Evolutionary conservation across 2,113 vertebrate species (phyloP).

Genomic region (Pimephales promelas): DNA sequence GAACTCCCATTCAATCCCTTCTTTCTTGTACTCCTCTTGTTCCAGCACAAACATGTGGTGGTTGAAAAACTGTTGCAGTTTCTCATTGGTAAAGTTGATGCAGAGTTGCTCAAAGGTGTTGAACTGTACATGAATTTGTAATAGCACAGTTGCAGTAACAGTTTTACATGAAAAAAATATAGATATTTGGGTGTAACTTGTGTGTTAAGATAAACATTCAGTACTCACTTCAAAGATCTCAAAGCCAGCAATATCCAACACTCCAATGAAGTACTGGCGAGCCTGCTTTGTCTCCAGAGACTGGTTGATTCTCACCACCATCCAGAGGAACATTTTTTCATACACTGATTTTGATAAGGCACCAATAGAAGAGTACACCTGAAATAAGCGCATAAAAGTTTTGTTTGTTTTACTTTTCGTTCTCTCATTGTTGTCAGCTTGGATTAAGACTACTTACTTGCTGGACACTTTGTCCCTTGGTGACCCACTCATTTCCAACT

Average conservation of each 20-base stretch:
- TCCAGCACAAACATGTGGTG: conserved; percentile 79
- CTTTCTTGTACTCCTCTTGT: conserved; percentile 81
- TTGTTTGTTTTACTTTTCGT: not conserved
- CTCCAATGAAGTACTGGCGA: conserved; percentile 68
- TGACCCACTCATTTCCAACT: conserved; percentile 84
- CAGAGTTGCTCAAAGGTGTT: conserved; percentile 68
- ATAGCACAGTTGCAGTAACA: not conserved
- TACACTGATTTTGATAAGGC: conserved; percentile 68
- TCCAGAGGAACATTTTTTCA: conserved; percentile 70
- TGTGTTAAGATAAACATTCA: not conserved
- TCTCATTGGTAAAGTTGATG: conserved; percentile 74
- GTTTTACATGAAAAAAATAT: not conserved
- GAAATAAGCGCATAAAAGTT: not conserved
- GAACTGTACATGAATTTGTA: conserved; percentile 51
- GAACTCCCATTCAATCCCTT: conserved; percentile 78
- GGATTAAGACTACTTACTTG: conserved; percentile 70
- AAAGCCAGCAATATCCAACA: conserved; percentile 68
- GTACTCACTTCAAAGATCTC: conserved; percentile 66
- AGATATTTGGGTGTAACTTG: not conserved
- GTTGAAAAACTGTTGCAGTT: conserved; percentile 80
- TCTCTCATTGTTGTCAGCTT: conserved; percentile 32
- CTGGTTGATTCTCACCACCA: conserved; percentile 69
- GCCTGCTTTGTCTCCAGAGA: conserved; percentile 66
- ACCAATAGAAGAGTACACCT: conserved; percentile 59
- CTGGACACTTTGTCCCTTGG: conserved; percentile 84